Evolutionary conservation across 1,140 invertebrate genomes (phyloP).

Genomic region (Cylas formicarius): DNA sequence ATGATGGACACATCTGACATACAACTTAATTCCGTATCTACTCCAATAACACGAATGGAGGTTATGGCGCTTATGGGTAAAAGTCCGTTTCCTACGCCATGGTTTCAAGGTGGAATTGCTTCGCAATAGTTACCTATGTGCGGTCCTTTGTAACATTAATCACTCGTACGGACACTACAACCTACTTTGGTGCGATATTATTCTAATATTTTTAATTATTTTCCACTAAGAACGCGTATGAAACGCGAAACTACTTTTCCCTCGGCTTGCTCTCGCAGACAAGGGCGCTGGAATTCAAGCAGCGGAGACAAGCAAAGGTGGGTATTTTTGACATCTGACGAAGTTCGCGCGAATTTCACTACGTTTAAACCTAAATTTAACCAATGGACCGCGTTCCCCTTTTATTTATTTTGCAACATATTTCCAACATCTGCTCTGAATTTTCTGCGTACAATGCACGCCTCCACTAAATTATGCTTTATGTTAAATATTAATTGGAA

Average conservation of each 20-base stretch:
- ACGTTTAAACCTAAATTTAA: too few relatives aligned
- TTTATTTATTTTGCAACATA: too few relatives aligned
- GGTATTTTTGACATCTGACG: conserved; percentile 34
- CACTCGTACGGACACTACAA: conserved; percentile 8
- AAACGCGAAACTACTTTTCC: conserved; percentile 35
- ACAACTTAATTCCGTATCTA: conserved; percentile 57
- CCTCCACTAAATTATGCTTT: too few relatives aligned
- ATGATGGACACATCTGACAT: conserved; percentile 56
- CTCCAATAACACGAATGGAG: conserved; percentile 60
- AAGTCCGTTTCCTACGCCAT: conserved; percentile 48
- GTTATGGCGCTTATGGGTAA: conserved; percentile 62
- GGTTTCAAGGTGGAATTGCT: conserved; percentile 31
- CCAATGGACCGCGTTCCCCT: too few relatives aligned
- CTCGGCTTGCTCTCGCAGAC: conserved; percentile 30
- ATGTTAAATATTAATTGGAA: too few relatives aligned
- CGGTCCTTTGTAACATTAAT: background rate
- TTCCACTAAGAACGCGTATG: conserved; percentile 8
- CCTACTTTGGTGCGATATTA: conserved; percentile 1
- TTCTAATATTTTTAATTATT: conserved; percentile 8
- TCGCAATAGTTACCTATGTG: background rate
- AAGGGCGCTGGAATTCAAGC: conserved; percentile 33
- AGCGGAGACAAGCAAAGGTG: conserved; percentile 33
- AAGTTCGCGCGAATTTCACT: too few relatives aligned
- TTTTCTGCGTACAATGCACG: too few relatives aligned
- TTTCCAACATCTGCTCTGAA: too few relatives aligned